Evolutionary conservation across 1,140 invertebrate genomes (phyloP).

Genomic region (Heliconius melpomene): DNA sequence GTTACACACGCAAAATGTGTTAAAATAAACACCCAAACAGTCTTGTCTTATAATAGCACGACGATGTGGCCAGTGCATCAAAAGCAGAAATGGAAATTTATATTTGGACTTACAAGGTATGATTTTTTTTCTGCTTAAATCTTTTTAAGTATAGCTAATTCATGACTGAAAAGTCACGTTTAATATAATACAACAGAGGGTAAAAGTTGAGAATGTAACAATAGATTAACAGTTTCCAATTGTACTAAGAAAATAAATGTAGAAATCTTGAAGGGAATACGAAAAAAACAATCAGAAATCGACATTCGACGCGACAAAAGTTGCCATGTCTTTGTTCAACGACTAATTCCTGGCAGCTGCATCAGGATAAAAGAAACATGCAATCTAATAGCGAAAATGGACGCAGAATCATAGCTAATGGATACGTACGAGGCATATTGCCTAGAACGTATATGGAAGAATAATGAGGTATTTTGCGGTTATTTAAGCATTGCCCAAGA

Average conservation of each 20-base stretch:
- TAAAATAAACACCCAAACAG: conserved; percentile 79
- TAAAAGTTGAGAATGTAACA: conserved; percentile 44
- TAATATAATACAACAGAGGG: conserved; percentile 12
- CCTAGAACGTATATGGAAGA: conserved; percentile 75
- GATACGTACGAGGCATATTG: conserved; percentile 57
- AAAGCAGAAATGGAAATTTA: conserved; percentile 72
- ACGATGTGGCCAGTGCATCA: conserved; percentile 75
- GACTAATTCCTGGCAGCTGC: conserved; percentile 73
- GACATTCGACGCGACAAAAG: conserved; percentile 69
- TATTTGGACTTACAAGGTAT: conserved; percentile 64
- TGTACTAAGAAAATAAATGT: conserved; percentile 55
- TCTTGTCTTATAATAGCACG: conserved; percentile 77
- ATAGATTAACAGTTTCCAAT: conserved; percentile 59
- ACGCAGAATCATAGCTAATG: conserved; percentile 68
- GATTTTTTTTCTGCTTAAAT: conserved; percentile 58
- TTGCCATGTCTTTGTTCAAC: conserved; percentile 68
- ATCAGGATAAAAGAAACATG: conserved; percentile 63
- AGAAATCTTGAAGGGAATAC: conserved; percentile 58
- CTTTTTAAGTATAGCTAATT: conserved; percentile 25
- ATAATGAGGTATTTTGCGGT: conserved; percentile 80
- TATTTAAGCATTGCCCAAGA: conserved; percentile 77
- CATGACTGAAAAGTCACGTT: conserved; percentile 25
- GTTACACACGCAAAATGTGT: conserved; percentile 79
- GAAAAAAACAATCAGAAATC: conserved; percentile 70
- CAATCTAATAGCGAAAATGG: conserved; percentile 57